Conservation (phyloP, 2,888 invertebrate species). For the Ophonus ardosiacus region DNA sequence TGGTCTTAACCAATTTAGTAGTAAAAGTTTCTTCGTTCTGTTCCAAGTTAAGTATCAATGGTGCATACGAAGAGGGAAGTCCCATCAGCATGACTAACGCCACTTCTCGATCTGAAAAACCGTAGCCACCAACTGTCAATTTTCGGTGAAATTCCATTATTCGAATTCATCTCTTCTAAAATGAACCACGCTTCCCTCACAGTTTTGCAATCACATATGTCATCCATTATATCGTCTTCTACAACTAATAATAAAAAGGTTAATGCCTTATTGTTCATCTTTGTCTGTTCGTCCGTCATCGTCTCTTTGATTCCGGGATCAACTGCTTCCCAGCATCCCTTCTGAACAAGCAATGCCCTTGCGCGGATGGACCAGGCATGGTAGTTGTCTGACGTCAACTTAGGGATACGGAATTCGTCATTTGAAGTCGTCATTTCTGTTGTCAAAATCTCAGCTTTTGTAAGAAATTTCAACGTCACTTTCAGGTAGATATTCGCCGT, state of each 20-base stretch:
- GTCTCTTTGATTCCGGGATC: no score
- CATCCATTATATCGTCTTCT: no score
- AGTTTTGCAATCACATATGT: no score
- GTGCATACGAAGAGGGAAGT: neutral
- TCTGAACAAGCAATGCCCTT: conserved; percentile 5
- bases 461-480: no score
- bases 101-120: conserved; percentile 1
- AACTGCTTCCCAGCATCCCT: neutral
- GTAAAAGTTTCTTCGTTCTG: neutral
- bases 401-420: neutral
- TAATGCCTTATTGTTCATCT: conserved; percentile 4
- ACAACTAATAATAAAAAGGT: neutral
- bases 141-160: neutral
- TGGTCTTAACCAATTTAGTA: no score
- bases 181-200: no score
- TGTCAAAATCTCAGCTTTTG: no score
- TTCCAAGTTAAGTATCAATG: neutral
- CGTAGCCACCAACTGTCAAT: neutral
- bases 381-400: conserved; percentile 9
- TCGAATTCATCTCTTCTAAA: conserved; percentile 15
- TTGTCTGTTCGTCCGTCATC: no score
- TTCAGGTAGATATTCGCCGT: no score
- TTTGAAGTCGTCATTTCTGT: no score
- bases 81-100: neutral
- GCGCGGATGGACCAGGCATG: conserved; percentile 27